Evolutionary conservation across 2,113 vertebrate genomes (phyloP).

Genomic region (Pygathrix nemaeus): DNA sequence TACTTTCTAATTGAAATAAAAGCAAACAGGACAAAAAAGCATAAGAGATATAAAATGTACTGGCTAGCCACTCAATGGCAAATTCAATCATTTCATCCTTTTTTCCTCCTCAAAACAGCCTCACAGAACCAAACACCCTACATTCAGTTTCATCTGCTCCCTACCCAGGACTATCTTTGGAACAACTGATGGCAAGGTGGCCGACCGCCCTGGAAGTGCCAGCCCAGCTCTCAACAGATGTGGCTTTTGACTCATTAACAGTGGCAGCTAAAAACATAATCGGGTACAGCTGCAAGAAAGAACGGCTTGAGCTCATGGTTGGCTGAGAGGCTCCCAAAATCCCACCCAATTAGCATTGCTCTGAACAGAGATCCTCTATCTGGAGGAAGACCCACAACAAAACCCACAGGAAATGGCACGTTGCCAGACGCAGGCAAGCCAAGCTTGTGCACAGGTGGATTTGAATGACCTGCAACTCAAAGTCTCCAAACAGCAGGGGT

Average conservation of each 20-base stretch:
- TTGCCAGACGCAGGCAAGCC: neutral
- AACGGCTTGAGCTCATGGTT: neutral
- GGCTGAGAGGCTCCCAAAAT: constrained; percentile 9
- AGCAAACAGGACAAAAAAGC: neutral
- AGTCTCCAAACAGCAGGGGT: neutral
- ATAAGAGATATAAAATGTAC: neutral
- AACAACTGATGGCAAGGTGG: neutral
- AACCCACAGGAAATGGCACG: neutral
- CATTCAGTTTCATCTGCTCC: neutral
- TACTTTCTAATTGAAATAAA: constrained; percentile 5
- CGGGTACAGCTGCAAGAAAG: constrained; percentile 29
- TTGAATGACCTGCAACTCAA: neutral
- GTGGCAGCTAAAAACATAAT: constrained; percentile 53
- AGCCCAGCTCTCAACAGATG: neutral
- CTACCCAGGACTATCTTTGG: neutral
- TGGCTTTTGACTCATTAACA: constrained; percentile 49
- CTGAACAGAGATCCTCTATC: neutral
- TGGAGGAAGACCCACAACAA: constrained; percentile 9
- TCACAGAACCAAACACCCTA: neutral
- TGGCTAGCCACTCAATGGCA: neutral
- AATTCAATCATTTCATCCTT: neutral
- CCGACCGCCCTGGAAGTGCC: neutral
- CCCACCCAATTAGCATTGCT: constrained; percentile 11
- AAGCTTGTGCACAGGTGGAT: neutral
- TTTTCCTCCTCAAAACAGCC: neutral